A percentile compares a stretch with the other conserved stretches of the same genome.
Evolutionary conservation across 2,113 vertebrate species (phyloP).

Genomic region (Callithrix jacchus): DNA sequence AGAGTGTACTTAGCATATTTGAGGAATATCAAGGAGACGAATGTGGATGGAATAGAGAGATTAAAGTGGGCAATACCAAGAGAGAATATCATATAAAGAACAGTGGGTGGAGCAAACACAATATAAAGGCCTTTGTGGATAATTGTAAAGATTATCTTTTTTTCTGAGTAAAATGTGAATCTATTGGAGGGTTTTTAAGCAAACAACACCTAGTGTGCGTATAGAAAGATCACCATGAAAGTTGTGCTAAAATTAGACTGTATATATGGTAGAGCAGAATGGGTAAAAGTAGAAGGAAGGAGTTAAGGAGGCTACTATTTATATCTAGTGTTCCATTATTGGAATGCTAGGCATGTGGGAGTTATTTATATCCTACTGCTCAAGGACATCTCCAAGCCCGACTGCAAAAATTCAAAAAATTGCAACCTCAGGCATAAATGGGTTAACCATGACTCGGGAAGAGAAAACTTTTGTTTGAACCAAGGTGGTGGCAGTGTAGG

Average conservation of each 20-base stretch:
- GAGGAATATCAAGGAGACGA: background rate
- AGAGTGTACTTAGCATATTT: background rate
- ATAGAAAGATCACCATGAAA: background rate
- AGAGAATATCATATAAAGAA: background rate
- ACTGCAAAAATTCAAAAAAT: no score
- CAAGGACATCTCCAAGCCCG: no score
- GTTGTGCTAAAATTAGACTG: background rate
- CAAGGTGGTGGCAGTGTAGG: background rate
- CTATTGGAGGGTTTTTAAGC: background rate
- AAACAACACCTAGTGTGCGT: background rate
- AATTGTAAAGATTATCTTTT: slow-evolving; percentile 1
- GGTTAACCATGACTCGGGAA: background rate
- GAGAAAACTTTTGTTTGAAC: background rate
- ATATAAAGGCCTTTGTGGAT: background rate
- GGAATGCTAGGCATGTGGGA: no score
- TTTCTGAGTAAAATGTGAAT: background rate
- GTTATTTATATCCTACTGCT: no score
- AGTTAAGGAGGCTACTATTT: background rate
- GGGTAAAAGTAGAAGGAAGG: background rate
- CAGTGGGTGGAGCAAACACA: background rate
- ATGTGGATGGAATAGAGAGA: background rate
- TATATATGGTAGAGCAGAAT: background rate
- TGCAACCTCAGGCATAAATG: no score
- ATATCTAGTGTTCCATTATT: no score
- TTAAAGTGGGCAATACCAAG: background rate